Base-by-base conservation (phyloP, 2,888 invertebrate genomes). In the Drosophila conformis region DNA sequence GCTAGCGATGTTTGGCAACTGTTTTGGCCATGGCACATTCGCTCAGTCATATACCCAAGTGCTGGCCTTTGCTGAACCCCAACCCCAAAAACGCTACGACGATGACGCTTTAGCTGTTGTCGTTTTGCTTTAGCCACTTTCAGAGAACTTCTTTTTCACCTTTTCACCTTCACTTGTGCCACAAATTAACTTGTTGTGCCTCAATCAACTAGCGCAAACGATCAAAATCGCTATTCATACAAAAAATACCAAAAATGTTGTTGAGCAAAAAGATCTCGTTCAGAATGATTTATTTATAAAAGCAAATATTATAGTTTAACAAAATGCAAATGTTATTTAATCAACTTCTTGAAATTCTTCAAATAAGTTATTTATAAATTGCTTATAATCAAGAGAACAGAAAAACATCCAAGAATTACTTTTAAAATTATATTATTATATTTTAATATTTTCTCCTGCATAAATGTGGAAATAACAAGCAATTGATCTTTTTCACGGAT, bases 1-100 rank as follows among this genome's bases (percentile, higher is more conserved):
- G 64, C 75, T 77, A 84, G 78, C 87, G 82, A 78, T 75, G 76
- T 74, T 76, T 80, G 84, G 72, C 75, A 82, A 80, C 87, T 85
- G 85, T 56, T 72, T 57, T 61, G 65, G 61, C 56, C 63, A 49
- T 57, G 64, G 56, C 61, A 33, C 52, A 60, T 53, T 52, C 83
- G 80, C 64, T 60, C 65, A 75, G 68, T 83, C 71, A 83, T 83
- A 83, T 83, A 83, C 61, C 74, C 68, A 79, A 72, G 82, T 69
- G 73, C 51, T 38, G n/a, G 56, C 38, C 35, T 21, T 21, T 58
- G 33, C 25, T 13, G 42, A 40, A 53, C 46, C 49, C 49, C 21
- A 53, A 35, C n/a, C 62, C n/a, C 18, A 57, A 46, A 21, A 7
- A 46, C 4, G 46, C 21, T 46, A 8, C 4, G 46, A 46, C 29